Percentiles rank a stretch among this genome's conserved stretches.
phyloP scores from a whole-genome alignment of 1,140 invertebrate species.

The Drosophila triauraria region DNA sequence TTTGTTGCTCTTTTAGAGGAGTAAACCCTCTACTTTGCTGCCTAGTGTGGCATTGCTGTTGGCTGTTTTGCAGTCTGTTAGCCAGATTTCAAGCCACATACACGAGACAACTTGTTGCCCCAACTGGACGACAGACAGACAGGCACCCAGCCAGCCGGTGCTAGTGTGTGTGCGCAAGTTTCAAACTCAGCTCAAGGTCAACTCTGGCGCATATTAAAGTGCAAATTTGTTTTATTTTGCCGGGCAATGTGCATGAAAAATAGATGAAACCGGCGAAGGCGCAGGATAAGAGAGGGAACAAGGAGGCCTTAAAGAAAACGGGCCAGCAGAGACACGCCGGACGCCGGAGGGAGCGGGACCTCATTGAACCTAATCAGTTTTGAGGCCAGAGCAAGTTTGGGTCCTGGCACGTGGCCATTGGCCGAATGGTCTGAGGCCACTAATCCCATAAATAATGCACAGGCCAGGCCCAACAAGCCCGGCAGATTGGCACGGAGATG shows the following conservation, averaged over 20 bases:
- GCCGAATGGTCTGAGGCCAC: slow-evolving; percentile 56
- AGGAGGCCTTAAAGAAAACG: slow-evolving; percentile 17
- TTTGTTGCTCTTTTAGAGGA: not conserved
- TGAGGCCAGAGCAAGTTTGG: slow-evolving; percentile 64
- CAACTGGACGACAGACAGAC: slow-evolving; percentile 21
- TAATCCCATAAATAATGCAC: slow-evolving; percentile 81
- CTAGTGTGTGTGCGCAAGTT: slow-evolving; percentile 26
- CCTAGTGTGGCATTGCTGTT: slow-evolving; percentile 48
- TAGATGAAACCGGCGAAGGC: slow-evolving; percentile 46
- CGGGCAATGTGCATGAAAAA: slow-evolving; percentile 66
- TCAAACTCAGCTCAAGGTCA: slow-evolving; percentile 63
- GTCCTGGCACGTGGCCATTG: slow-evolving; percentile 65
- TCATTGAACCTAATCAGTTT: slow-evolving; percentile 81
- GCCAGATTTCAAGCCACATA: slow-evolving; percentile 59
- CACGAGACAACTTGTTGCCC: slow-evolving; percentile 71
- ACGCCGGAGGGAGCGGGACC: slow-evolving; percentile 41
- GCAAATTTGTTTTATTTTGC: slow-evolving; percentile 80
- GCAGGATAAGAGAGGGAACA: not conserved
- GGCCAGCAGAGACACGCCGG: slow-evolving; percentile 35
- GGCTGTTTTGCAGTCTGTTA: slow-evolving; percentile 50
- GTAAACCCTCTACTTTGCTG: slow-evolving; percentile 17
- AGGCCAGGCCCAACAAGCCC: slow-evolving; percentile 19
- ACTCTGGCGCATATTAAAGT: slow-evolving; percentile 71
- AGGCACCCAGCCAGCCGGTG: slow-evolving; percentile 17
- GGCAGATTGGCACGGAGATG: slow-evolving; percentile 33